Base-by-base conservation (phyloP, 2,888 invertebrate genomes). In the Macrophya annulata region DNA sequence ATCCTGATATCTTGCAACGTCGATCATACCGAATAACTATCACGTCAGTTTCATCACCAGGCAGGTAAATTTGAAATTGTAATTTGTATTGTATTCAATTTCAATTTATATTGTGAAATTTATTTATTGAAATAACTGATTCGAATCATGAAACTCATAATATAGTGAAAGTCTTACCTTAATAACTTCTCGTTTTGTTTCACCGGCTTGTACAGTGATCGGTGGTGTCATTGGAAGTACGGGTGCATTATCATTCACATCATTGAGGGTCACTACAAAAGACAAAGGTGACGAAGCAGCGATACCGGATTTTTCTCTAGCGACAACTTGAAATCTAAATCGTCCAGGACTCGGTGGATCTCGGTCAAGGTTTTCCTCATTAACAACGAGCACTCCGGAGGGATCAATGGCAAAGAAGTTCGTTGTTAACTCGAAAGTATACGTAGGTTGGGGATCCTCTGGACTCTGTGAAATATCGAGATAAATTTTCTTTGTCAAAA, bases 231-330 rank as follows among this genome's bases (percentile, higher is more conserved):
- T 97, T 0, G 97, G 96, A 89, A 98, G 94, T 86, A 96, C 94
- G 0, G 98, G 98, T 0, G 97, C 96, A 93, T 98, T 98, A 92
- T 98, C 98, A 91, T 98, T 98, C 77, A 97, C 96, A 92, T 98
- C 98, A 86, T 96, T 95, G 85, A 98, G 93, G 71, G 96, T 95
- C 0, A 98, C 98, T 0, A 96, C 96, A 65, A 98, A 92, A 0
- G 97, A 97, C 25, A 97, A 94, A 0, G 98, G 98, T 6, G 98
- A 96, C 87, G 98, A 98, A 1, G 98, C 98, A 0, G 97, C 97
- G 43, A 95, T 95, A 0, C 97, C 97, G 79, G 95, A 96, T 82
- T 96, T 96, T 93, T 98, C 98, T 4, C 98, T 94, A 0, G 98
- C 98, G 6, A 98, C 97, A 79, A 98, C 96, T 94, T 98, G 98